phyloP scores from a whole-genome alignment of 2,797 vertebrate genomes.

The Paguma larvata region DNA sequence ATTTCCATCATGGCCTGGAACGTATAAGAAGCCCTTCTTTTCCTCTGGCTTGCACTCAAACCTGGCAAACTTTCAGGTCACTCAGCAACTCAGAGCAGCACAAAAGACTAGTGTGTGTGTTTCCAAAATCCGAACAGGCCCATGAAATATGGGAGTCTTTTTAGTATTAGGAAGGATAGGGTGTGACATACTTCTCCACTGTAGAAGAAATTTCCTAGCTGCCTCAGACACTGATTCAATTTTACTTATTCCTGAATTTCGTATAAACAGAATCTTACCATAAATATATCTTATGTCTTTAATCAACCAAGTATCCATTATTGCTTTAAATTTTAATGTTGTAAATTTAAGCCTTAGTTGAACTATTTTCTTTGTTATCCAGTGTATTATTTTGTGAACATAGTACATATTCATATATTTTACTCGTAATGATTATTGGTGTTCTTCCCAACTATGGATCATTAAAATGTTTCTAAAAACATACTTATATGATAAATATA shows the following conservation, averaged over 20 bases:
- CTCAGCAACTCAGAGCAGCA: neutral
- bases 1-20: neutral
- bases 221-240: neutral
- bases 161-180: neutral
- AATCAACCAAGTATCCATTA: neutral
- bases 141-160: neutral
- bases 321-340: neutral
- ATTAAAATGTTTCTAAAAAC: neutral
- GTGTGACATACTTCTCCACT: neutral
- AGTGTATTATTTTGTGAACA: neutral
- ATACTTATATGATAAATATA: neutral
- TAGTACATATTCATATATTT: neutral
- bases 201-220: neutral
- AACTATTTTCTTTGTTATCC: neutral
- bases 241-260: neutral
- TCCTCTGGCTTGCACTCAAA: neutral
- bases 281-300: neutral
- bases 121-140: neutral
- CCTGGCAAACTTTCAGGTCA: neutral
- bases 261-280: neutral
- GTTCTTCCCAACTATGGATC: neutral
- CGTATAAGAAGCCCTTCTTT: neutral
- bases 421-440: neutral
- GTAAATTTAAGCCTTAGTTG: neutral
- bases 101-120: neutral